Evolutionary conservation across 2,797 vertebrate genomes (phyloP), one percentile per base, ranked within the genome.

Genomic region (Ataeniobius toweri): DNA sequence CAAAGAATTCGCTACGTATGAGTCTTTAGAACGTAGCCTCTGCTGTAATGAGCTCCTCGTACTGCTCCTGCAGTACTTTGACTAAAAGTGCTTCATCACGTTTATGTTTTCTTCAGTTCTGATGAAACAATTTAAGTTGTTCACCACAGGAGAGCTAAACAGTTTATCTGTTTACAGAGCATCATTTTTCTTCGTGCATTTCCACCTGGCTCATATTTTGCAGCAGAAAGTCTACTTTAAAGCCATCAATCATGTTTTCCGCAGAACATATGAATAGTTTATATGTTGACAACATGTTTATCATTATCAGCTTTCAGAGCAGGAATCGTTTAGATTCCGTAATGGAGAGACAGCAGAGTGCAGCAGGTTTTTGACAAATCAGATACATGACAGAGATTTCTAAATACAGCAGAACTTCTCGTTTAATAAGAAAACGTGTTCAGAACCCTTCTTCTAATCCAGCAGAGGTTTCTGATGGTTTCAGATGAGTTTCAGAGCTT

Each of bases 361-460:
- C 24, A 48, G 67, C 67, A 48, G 67, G 67, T 26, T 24, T 48
- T 24, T 26, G 3, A 14, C 24, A 14, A 69, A 73, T 41, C 31
- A 41, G 51, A 26, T 46, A 12, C 67, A 44, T 44, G 31, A 41
- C 22, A 39, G 28, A 7, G 10, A 73, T 39, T 39, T 56, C 31
- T 73, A 73, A 73, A 73, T 4, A 73, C 51, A 73, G 53, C 36
- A 26, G 36, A 73, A 36, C 51, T 56, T 72, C 71, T 56, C 31
- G n/a, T 56, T 56, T 56, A 73, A 73, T 41, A 53, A 73, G 71
- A 73, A 41, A 73, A 73, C 56, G 31, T 73, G 71, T 72, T 50
- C 48, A 22, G 46, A 39, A n/a, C 51, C 9, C 71, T 36, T 56
- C 71, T 39, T n/a, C 51, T 56, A 51, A 69, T 48, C n/a, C 12